phyloP scores from a whole-genome alignment of 2,888 invertebrate genomes.

The Ennomos quercinarius region DNA sequence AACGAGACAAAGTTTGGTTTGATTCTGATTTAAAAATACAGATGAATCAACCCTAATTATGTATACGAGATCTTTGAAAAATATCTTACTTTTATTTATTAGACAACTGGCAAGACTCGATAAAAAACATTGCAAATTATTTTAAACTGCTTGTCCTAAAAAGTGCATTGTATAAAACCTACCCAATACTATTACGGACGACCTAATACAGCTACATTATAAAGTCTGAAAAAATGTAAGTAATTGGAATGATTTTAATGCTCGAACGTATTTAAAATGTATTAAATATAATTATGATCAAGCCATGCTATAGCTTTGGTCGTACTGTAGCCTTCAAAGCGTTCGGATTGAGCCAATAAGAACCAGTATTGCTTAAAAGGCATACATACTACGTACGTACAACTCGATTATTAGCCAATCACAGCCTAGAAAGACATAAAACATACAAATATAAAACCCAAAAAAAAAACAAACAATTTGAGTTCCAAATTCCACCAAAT shows the following conservation, averaged over 20 bases:
- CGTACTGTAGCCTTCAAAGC: conserved; percentile 16
- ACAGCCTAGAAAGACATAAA: no score
- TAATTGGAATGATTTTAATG: conserved; percentile 22
- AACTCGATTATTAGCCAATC: no score
- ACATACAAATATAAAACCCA: no score
- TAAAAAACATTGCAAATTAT: conserved; percentile 19
- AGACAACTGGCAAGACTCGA: conserved; percentile 34
- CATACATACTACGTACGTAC: no score
- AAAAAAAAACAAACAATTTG: no score
- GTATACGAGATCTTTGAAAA: conserved; percentile 36
- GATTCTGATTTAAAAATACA: conserved; percentile 18
- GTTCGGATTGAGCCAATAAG: neutral
- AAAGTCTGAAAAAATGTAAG: conserved; percentile 12
- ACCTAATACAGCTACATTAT: conserved; percentile 13
- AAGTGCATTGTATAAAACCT: conserved; percentile 30
- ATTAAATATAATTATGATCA: conserved; percentile 22
- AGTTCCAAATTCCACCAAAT: no score
- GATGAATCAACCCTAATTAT: conserved; percentile 8
- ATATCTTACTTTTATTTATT: conserved; percentile 24
- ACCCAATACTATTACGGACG: conserved; percentile 13
- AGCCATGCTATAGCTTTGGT: conserved; percentile 43
- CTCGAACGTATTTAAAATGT: conserved; percentile 14
- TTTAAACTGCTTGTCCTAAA: conserved; percentile 6
- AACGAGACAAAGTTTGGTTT: no score
- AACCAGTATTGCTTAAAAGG: no score